phyloP scores from a whole-genome alignment of 2,888 invertebrate species.

The Sarcophaga carnaria region DNA sequence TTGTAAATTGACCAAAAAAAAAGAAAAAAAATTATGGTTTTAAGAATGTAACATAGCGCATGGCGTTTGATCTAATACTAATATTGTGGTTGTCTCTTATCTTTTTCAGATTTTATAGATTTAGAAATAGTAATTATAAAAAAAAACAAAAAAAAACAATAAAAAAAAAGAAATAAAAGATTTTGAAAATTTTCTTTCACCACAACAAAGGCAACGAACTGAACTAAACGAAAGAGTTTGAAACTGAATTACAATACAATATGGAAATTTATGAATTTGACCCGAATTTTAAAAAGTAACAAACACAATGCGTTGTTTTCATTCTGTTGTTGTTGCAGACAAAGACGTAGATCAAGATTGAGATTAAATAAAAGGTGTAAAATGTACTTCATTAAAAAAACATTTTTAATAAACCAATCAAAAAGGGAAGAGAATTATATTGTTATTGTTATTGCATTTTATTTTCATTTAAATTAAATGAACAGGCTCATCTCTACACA shows the following conservation, averaged over 20 bases:
- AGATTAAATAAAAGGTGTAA: constrained; percentile 55
- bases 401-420: constrained; percentile 60
- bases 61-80: constrained; percentile 61
- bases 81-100: constrained; percentile 31
- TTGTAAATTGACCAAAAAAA: not conserved
- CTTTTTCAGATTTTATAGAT: constrained; percentile 51
- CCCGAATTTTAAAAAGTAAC: constrained; percentile 36
- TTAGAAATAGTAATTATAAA: constrained; percentile 8
- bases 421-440: constrained; percentile 17
- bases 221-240: not conserved
- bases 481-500: no score
- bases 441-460: not conserved
- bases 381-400: constrained; percentile 59
- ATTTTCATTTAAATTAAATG: no score
- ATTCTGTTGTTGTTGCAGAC: no score
- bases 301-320: constrained; percentile 4
- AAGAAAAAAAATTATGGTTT: constrained; percentile 8
- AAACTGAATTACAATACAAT: constrained; percentile 36
- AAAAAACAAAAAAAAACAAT: not conserved
- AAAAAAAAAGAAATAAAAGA: not conserved
- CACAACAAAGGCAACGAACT: constrained; percentile 13
- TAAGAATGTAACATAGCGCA: constrained; percentile 36
- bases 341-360: not conserved
- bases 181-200: constrained; percentile 25
- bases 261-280: constrained; percentile 58